Conservation (phyloP, 2,797 vertebrate genomes). For the Sitta carolinensis region DNA sequence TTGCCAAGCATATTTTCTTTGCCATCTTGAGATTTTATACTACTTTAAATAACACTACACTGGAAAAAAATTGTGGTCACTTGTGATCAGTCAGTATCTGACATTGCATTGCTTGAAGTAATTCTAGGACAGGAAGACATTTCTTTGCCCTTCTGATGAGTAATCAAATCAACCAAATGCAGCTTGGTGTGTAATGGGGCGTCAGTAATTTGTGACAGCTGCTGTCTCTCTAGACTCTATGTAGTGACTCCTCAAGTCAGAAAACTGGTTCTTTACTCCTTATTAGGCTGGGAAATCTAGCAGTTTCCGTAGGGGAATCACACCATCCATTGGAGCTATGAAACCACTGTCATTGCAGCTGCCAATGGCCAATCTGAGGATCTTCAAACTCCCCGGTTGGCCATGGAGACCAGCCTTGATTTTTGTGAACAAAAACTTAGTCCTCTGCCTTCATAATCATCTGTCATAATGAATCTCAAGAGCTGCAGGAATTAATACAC, state of each 20-base stretch:
- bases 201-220: slow-evolving; percentile 52
- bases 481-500: background rate
- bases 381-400: rapidly evolving
- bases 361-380: background rate
- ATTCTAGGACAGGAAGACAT: slow-evolving; percentile 1
- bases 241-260: slow-evolving; percentile 1
- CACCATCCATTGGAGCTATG: background rate
- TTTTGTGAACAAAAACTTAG: background rate
- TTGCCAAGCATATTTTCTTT: background rate
- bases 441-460: background rate
- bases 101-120: background rate
- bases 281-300: background rate
- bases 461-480: background rate
- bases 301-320: slow-evolving; percentile 8
- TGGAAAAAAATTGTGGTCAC: background rate
- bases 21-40: background rate
- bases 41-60: background rate
- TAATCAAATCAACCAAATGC: slow-evolving; percentile 29
- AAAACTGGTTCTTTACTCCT: background rate
- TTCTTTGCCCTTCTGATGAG: slow-evolving; percentile 43
- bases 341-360: background rate
- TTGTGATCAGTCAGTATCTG: background rate
- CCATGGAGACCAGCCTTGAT: background rate
- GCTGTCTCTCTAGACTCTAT: slow-evolving; percentile 3
- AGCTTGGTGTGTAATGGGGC: slow-evolving; percentile 55